Base-by-base conservation (phyloP, 2,888 invertebrate species). In the Andrena minutula region DNA sequence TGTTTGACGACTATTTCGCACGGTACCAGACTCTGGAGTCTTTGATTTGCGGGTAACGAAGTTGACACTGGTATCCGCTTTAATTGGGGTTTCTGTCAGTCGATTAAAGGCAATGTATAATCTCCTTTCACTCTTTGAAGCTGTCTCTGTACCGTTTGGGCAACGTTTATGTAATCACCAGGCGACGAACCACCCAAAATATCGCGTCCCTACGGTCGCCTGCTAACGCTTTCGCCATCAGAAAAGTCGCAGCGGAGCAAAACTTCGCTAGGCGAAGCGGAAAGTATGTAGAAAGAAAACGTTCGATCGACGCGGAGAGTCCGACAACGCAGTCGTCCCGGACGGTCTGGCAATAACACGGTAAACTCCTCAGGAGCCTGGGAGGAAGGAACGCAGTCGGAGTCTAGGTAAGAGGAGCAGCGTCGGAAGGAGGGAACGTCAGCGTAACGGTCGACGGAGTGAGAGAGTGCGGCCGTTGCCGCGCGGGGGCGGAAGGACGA, bases 261-360 rank as follows among this genome's bases (percentile, higher is more conserved):
- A 5, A 0, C 6, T 16, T 58, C 28, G 10, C 16, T 3, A 28
- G 35, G 53, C 41, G 49, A 35, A 47, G 12, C 20, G 58, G 30
- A 32, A 65, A 64, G 49, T 47, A 51, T 10, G 23, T 12, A 35
- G 10, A 12, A 58, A 58, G 23, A 70, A 60, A 56, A 49, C 28
- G 49, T 69, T 23, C 47, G 64, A 77, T 70, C 51, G 69, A 70
- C 76, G 63, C 70, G 71, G 85, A 83, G 83, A 78, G 86, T 86
- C 80, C 10, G 56, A 10, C 80, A 80, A 86, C 74, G 79, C 66
- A 85, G 86, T 79, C 76, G 80, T 83, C 81, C 78, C 74, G 87
- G 80, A 84, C 84, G 79, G 88, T 86, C 83, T 84, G 83, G 83
- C 83, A 85, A 83, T 88, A 88, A 88, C 83, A 86, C 83, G 76